These are phyloP conservation scores for Epistrophe grossulariae DNA, from an alignment of 2,888 invertebrate genomes.

Conservation along the genomic window DNA sequence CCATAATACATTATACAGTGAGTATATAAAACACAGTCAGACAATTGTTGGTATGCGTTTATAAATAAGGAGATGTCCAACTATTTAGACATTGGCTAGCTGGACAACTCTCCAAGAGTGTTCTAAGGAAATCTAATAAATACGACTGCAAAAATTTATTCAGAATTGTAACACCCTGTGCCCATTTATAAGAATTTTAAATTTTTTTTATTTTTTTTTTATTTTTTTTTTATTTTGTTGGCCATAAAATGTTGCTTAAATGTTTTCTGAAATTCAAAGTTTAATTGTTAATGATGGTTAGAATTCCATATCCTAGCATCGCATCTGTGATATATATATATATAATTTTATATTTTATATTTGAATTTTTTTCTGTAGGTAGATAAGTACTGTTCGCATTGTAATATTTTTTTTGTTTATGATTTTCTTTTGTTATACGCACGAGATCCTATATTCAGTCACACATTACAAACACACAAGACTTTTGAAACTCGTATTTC, in stretches of 20 bases:
- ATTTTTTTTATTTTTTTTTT: background rate
- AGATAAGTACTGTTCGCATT: background rate
- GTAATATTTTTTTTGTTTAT: background rate
- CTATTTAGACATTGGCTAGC: too few relatives aligned
- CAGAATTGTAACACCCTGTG: background rate
- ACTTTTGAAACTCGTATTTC: slow-evolving; percentile 20
- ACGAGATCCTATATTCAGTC: slow-evolving; percentile 19
- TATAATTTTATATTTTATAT: slow-evolving; percentile 1
- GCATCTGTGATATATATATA: slow-evolving; percentile 13
- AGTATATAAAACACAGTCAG: too few relatives aligned
- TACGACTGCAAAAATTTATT: too few relatives aligned
- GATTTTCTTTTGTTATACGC: slow-evolving; percentile 6
- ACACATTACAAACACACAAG: background rate
- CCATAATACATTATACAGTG: too few relatives aligned
- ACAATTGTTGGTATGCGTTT: too few relatives aligned
- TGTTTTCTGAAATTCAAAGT: slow-evolving; percentile 34
- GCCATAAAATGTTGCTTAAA: slow-evolving; percentile 53
- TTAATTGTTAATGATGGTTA: slow-evolving; percentile 36
- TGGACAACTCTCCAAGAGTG: too few relatives aligned
- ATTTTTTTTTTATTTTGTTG: slow-evolving; percentile 1
- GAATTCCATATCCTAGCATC: background rate
- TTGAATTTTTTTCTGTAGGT: background rate
- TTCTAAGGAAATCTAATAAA: too few relatives aligned
- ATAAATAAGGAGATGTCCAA: too few relatives aligned
- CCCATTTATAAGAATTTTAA: background rate